A percentile compares a stretch with the other conserved stretches of the same genome.
These are phyloP conservation scores for Acomys russatus DNA, from an alignment of 2,797 vertebrate genomes.

Conservation along the genomic window DNA sequence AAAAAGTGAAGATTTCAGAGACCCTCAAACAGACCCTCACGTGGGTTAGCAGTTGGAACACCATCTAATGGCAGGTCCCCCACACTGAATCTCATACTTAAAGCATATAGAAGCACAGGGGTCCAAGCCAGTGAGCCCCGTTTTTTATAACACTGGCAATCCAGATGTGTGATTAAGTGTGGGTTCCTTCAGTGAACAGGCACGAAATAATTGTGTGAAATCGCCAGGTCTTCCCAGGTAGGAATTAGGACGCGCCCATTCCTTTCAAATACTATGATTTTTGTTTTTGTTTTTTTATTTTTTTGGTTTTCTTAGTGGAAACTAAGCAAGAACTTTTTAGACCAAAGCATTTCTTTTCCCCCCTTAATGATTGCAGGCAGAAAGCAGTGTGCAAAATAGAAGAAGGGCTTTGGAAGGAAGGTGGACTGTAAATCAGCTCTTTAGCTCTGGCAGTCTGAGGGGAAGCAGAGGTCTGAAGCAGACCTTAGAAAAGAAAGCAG, in stretches of 20 bases:
- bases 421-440: conserved; percentile 68
- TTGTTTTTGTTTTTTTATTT: not conserved
- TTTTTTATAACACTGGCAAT: not conserved
- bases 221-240: conserved; percentile 11
- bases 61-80: not conserved
- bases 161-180: not conserved
- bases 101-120: not conserved
- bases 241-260: not conserved
- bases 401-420: conserved; percentile 53
- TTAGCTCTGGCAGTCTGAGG: not conserved
- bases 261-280: conserved; percentile 37
- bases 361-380: conserved; percentile 68
- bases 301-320: not conserved
- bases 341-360: conserved; percentile 66
- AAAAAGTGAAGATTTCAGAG: not conserved
- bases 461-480: not conserved
- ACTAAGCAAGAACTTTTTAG: conserved; percentile 64
- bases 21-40: not conserved
- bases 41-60: not conserved
- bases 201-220: conserved; percentile 57
- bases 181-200: not conserved
- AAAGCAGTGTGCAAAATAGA: conserved; percentile 30
- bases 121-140: not conserved
- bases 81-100: not conserved
- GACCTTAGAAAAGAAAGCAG: not conserved